Evolutionary conservation across 2,797 vertebrate species (phyloP).

Genomic region (Anas capensis): DNA sequence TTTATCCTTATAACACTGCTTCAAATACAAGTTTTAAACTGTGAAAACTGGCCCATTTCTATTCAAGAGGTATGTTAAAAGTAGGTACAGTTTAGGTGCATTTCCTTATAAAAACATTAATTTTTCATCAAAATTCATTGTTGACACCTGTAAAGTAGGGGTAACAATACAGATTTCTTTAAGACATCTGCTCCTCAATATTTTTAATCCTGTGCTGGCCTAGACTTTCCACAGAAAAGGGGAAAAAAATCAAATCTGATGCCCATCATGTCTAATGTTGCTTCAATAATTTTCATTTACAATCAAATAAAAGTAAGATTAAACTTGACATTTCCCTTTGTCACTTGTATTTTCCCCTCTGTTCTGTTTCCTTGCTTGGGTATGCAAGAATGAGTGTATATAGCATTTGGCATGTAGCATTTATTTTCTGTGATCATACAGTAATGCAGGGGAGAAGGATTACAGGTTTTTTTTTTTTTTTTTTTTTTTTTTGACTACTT

Average conservation of each 20-base stretch:
- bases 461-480: background rate
- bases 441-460: background rate
- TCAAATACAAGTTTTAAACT: background rate
- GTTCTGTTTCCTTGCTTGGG: background rate
- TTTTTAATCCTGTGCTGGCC: background rate
- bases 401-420: background rate
- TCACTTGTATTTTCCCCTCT: background rate
- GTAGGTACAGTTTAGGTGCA: rapidly evolving
- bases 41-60: background rate
- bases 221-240: background rate
- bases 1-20: background rate
- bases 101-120: background rate
- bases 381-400: background rate
- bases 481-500: background rate
- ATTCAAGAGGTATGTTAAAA: background rate
- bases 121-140: background rate
- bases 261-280: background rate
- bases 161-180: background rate
- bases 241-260: background rate
- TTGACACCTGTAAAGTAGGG: background rate
- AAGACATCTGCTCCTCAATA: background rate
- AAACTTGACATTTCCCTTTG: background rate
- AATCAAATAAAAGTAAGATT: background rate
- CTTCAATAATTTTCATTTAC: background rate
- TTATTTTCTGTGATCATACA: background rate